Evolutionary conservation across 2,888 invertebrate species (phyloP), one percentile per base, ranked within the genome.

Genomic region (Ditula angustiorana): DNA sequence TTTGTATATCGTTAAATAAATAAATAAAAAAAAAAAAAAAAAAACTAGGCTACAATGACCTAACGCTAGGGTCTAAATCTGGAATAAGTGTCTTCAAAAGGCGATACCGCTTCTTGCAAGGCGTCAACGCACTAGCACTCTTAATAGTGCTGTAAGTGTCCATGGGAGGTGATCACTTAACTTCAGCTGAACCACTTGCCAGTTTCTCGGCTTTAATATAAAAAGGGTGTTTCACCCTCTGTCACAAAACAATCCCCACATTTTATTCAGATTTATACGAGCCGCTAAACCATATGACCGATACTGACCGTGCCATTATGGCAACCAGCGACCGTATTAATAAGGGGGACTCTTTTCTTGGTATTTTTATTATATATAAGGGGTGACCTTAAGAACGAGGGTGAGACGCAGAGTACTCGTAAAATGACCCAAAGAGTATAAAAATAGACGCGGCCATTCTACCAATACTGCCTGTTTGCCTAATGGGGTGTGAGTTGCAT

Each of bases 321-420:
- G 8, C 37, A 30, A 63, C 61, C n/a, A 23, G 16, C n/a, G 16
- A 11, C 61, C 55, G 49, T 58, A 64, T 76, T 78, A 78, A 76
- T 73, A 76, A 76, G 72, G 72, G 19, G 69, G 71, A 53, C 57
- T 57, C 62, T 70, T 69, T 41, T 16, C 65, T 62, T 62, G 69
- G 68, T 70, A 66, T 75, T 78, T 75, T 71, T 64, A 59, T 53
- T 59, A n/a, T n/a, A n/a, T n/a, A n/a, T n/a, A n/a, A n/a, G n/a
- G n/a, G n/a, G 58, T 35, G 41, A 53, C 67, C 67, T 64, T 55
- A 59, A 63, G 66, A 50, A 50, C 19, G 53, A 50, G 57, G 61
- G 61, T 46, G 61, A 5, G 44, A 16, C 11, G 26, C 37, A 16
- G n/a, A n/a, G 35, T 8, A 21, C 56, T 50, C 62, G 33, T 63